A percentile compares a stretch with the other conserved stretches of the same genome.
Conservation (phyloP, 1,140 invertebrate genomes). For the Neelides sp. region DNA sequence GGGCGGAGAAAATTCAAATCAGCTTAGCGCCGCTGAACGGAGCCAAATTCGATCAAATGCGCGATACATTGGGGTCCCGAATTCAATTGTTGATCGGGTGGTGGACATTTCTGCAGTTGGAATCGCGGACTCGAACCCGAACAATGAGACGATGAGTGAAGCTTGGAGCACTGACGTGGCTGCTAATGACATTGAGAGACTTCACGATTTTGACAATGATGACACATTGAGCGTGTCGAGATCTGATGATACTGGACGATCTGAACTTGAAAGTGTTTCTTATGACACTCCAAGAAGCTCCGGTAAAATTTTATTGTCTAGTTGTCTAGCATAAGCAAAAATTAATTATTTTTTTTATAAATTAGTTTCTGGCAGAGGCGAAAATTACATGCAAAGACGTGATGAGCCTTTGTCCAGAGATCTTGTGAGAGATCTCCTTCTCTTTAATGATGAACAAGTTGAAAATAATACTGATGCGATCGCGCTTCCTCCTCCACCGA, state of each 20-base stretch:
- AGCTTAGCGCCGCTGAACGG: conserved; percentile 3
- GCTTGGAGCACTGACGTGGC: conserved; percentile 96
- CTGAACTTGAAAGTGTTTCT: conserved; percentile 45
- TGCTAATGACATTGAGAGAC: conserved; percentile 81
- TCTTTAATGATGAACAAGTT: too few species aligned
- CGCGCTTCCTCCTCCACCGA: too few species aligned
- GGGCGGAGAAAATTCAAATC: conserved; percentile 18
- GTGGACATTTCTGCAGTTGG: not conserved
- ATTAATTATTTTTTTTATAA: conserved; percentile 4
- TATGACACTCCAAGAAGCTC: conserved; percentile 29
- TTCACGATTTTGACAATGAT: conserved; percentile 76
- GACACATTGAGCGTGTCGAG: conserved; percentile 61
- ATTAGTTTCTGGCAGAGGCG: conserved; percentile 21
- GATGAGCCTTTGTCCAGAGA: not conserved
- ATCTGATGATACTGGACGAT: conserved; percentile 57
- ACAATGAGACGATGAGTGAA: conserved; percentile 13
- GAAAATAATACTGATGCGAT: too few species aligned
- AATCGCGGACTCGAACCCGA: not conserved
- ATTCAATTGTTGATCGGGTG: not conserved
- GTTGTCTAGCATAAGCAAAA: too few species aligned
- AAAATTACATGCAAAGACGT: not conserved
- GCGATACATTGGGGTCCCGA: too few species aligned
- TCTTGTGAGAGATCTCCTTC: conserved; percentile 22
- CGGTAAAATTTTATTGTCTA: too few species aligned
- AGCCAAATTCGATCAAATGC: too few species aligned